Evolutionary conservation across 2,113 vertebrate genomes (phyloP).

Genomic region (Urocolius indicus): DNA sequence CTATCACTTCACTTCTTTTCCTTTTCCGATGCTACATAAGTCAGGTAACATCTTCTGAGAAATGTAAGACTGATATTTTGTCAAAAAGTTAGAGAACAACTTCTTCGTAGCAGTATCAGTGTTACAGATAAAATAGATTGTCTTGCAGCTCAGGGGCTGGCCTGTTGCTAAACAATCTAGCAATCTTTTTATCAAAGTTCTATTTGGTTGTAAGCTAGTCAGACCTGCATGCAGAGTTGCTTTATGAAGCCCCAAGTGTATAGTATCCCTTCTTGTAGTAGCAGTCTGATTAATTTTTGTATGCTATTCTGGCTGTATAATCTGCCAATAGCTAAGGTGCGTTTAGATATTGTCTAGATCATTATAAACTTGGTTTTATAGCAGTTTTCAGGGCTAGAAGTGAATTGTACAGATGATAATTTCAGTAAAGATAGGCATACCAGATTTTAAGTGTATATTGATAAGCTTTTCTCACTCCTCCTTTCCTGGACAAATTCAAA

Average conservation of each 20-base stretch:
- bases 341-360: neutral
- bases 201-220: neutral
- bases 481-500: constrained; percentile 22
- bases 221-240: neutral
- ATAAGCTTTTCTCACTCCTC: neutral
- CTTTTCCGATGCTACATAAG: neutral
- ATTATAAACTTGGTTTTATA: neutral
- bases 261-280: neutral
- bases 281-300: neutral
- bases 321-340: neutral
- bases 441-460: neutral
- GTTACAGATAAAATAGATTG: neutral
- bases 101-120: neutral
- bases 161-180: neutral
- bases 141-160: neutral
- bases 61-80: neutral
- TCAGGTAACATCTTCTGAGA: neutral
- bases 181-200: neutral
- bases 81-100: neutral
- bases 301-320: neutral
- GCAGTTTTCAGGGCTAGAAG: neutral
- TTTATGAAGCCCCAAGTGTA: neutral
- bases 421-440: neutral
- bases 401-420: neutral
- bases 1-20: neutral